A percentile compares a stretch with the other conserved stretches of the same genome.
Evolutionary conservation across 2,797 vertebrate species (phyloP).

Genomic region (Melanotaenia maccullochi): DNA sequence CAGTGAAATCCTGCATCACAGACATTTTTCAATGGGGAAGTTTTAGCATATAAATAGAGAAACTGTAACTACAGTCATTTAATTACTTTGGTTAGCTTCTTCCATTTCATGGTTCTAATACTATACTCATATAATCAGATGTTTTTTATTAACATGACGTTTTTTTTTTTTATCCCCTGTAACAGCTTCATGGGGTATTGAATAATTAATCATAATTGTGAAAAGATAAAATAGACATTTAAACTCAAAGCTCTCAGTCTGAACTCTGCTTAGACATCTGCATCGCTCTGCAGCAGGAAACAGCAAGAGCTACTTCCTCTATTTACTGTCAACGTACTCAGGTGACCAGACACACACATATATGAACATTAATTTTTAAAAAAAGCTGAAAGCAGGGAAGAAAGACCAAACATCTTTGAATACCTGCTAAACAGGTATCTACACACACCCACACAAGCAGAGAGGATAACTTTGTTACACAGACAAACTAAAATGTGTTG

Average conservation of each 20-base stretch:
- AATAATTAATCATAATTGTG: neutral
- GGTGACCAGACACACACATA: constrained; percentile 41
- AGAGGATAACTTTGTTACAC: constrained; percentile 27
- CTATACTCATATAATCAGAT: neutral
- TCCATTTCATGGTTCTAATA: neutral
- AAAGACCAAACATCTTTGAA: neutral
- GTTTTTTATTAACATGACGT: neutral
- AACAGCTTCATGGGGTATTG: neutral
- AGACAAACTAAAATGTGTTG: neutral
- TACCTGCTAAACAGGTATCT: constrained; percentile 55
- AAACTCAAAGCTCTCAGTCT: neutral
- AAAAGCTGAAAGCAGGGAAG: neutral
- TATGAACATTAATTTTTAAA: too few relatives aligned
- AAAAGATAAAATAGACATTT: neutral
- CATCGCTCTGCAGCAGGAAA: constrained; percentile 40
- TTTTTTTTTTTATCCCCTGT: neutral
- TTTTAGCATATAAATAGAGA: neutral
- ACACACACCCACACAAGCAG: constrained; percentile 33
- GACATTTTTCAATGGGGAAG: neutral
- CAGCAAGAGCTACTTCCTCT: constrained; percentile 38
- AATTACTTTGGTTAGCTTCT: neutral
- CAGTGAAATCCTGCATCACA: neutral
- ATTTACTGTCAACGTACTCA: constrained; percentile 75
- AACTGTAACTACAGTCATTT: too few relatives aligned
- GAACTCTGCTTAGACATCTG: constrained; percentile 26